Evolutionary conservation across 2,888 invertebrate species (phyloP).

Genomic region (Ornithoptera alexandrae): DNA sequence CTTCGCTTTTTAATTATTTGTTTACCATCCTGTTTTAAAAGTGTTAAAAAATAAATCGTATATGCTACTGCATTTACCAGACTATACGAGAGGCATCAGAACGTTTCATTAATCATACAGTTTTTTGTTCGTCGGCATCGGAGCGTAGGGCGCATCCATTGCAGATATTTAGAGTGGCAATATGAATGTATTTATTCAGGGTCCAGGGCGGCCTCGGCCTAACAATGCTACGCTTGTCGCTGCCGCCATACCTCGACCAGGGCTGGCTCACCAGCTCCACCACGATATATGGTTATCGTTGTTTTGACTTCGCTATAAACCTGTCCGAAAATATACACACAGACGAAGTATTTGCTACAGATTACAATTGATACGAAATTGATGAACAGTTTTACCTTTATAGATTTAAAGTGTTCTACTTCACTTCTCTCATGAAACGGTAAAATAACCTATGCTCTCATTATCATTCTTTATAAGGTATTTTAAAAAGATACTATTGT

Average conservation of each 20-base stretch:
- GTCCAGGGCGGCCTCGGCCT: constrained; percentile 71
- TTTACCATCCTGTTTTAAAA: not conserved
- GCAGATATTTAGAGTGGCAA: constrained; percentile 77
- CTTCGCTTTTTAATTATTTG: constrained; percentile 15
- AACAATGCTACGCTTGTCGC: constrained; percentile 79
- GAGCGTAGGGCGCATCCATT: constrained; percentile 51
- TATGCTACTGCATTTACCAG: constrained; percentile 15
- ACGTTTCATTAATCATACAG: constrained; percentile 27
- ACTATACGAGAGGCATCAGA: constrained; percentile 18
- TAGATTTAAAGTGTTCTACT: too few relatives aligned
- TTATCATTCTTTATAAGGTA: too few relatives aligned
- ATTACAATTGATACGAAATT: too few relatives aligned
- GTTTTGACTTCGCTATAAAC: constrained; percentile 16
- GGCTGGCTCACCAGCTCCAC: constrained; percentile 48
- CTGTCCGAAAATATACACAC: constrained; percentile 10
- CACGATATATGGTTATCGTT: constrained; percentile 16
- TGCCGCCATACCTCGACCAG: constrained; percentile 61
- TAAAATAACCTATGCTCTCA: too few relatives aligned
- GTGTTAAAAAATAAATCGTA: constrained; percentile 9
- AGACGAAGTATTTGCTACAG: too few relatives aligned
- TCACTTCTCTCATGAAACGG: too few relatives aligned
- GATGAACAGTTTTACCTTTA: too few relatives aligned
- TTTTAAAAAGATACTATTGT: too few relatives aligned
- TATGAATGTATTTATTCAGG: constrained; percentile 80
- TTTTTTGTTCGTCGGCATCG: constrained; percentile 51